Conservation (phyloP, 2,797 vertebrate species). For the Propithecus deckenii region DNA sequence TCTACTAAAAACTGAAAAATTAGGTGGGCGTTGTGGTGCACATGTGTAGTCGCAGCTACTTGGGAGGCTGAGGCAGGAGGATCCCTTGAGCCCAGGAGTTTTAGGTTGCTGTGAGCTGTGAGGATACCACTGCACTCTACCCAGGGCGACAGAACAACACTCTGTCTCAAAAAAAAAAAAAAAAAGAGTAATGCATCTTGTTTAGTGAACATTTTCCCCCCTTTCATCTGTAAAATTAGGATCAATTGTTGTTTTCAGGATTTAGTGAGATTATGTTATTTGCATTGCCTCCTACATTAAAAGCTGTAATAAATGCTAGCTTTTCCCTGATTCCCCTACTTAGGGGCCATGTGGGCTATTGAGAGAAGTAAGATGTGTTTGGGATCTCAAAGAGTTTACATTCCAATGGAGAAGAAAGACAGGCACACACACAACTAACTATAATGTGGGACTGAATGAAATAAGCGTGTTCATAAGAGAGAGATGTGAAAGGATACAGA, state of each 20-base stretch:
- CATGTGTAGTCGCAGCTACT: too few relatives aligned
- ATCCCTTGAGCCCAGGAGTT: too few relatives aligned
- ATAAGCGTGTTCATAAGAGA: conserved; percentile 9
- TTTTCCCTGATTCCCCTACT: background rate
- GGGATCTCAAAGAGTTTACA: background rate
- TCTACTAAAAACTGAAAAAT: too few relatives aligned
- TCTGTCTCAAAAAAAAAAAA: too few relatives aligned
- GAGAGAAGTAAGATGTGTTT: conserved; percentile 20
- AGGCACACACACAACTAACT: background rate
- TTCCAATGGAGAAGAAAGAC: background rate
- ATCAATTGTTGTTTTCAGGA: conserved; percentile 18
- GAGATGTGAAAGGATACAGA: background rate
- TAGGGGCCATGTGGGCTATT: background rate
- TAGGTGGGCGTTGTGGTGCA: too few relatives aligned
- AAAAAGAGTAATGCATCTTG: background rate
- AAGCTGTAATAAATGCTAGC: background rate
- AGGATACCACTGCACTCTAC: too few relatives aligned
- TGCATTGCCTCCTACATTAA: background rate
- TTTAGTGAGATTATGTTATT: conserved; percentile 5
- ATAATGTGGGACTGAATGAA: background rate
- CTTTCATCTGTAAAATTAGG: background rate
- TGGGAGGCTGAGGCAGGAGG: too few relatives aligned
- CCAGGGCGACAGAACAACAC: too few relatives aligned
- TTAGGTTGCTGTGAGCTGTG: too few relatives aligned
- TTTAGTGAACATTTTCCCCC: background rate